These are phyloP conservation scores for Sebastes steindachneri DNA, from an alignment of 2,797 vertebrate species.

Conservation along the genomic window DNA sequence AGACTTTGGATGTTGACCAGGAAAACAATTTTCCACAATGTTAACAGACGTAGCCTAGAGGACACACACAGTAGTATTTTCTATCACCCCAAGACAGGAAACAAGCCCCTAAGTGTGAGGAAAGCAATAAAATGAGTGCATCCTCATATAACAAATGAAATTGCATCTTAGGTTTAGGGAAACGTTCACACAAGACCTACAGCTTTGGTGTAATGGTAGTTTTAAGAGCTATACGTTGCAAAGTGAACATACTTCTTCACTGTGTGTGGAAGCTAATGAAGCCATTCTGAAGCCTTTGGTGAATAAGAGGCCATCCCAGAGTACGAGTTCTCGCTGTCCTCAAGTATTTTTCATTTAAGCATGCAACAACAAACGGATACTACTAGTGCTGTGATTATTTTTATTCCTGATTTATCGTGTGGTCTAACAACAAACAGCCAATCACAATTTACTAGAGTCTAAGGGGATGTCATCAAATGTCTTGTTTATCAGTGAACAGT, in stretches of 20 bases:
- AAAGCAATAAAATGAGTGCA: constrained; percentile 5
- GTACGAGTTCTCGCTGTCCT: background rate
- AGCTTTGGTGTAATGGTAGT: background rate
- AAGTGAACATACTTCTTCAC: background rate
- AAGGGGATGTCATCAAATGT: background rate
- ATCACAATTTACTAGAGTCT: background rate
- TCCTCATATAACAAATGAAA: constrained; percentile 4
- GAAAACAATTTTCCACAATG: constrained; percentile 45
- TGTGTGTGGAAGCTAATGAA: background rate
- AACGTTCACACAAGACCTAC: background rate
- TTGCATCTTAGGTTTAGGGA: background rate
- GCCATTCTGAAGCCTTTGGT: background rate
- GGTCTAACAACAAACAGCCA: too few species aligned
- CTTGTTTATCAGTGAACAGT: too few species aligned
- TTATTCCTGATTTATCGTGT: background rate
- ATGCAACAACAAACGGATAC: background rate
- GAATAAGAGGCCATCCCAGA: background rate
- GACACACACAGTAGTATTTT: constrained; percentile 14
- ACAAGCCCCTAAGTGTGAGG: constrained; percentile 1
- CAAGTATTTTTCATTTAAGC: background rate
- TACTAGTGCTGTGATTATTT: background rate
- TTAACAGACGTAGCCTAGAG: constrained; percentile 29
- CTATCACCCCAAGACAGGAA: constrained; percentile 20
- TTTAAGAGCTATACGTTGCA: background rate
- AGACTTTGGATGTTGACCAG: constrained; percentile 25